Conservation (phyloP, 2,797 vertebrate species). For the Sebastes diaconus region DNA sequence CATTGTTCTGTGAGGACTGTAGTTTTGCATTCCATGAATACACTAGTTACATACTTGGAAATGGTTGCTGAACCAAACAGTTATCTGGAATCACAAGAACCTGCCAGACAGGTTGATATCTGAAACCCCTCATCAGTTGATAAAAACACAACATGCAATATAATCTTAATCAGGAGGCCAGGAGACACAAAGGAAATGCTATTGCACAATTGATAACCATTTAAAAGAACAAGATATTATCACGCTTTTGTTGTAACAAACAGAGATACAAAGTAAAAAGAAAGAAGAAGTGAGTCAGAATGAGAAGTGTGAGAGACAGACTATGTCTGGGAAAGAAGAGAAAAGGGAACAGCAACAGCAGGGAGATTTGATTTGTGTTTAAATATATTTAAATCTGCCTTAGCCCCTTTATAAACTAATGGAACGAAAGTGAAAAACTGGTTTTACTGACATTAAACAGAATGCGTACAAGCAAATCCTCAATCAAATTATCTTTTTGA, state of each 20-base stretch:
- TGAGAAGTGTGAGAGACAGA: constrained; percentile 2
- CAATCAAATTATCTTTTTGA: background rate
- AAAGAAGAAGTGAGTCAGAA: background rate
- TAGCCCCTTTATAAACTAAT: background rate
- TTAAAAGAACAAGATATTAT: background rate
- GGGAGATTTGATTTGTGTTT: background rate
- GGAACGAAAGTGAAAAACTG: background rate
- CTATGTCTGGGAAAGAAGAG: background rate
- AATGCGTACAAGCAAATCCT: background rate
- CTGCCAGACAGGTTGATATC: background rate
- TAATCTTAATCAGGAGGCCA: background rate
- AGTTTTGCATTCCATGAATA: background rate
- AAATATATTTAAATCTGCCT: background rate
- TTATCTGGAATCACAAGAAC: background rate
- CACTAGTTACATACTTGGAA: background rate
- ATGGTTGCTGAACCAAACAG: background rate
- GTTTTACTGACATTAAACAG: background rate
- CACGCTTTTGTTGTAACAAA: background rate
- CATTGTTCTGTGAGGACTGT: background rate
- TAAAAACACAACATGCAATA: background rate
- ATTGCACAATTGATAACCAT: background rate
- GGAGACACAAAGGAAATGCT: background rate
- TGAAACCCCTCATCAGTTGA: background rate
- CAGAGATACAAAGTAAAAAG: background rate
- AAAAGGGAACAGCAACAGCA: background rate